Base-by-base conservation (phyloP, 2,888 invertebrate species). In the Acheta domesticus region DNA sequence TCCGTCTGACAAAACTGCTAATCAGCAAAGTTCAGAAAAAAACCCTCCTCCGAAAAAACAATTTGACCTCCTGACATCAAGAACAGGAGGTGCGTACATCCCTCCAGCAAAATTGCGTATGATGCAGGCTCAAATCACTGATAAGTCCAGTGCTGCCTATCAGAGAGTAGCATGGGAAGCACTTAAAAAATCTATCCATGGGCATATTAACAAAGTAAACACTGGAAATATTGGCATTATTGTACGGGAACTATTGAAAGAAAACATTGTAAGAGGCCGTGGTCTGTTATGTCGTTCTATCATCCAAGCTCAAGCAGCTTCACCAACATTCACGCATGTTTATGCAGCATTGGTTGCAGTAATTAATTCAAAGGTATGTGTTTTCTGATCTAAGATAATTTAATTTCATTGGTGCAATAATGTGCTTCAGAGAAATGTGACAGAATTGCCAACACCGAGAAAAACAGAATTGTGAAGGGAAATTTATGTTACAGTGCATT, bases 111-210 rank as follows among this genome's bases (percentile, higher is more conserved):
- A 95, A 85, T 89, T 99, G 74, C 91, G 95, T 36, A 90, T 98
- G 91, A 96, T 99, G 96, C 98, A 99, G 87, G 95, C 94, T 0
- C 93, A 95, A 86, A 97, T 99, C 78, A 96, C 95, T 0, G 99
- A 99, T 85, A 99, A 99, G 89, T 90, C 93, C n/a, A 96, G 97
- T 81, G 92, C 93, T 48, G 96, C 96, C 2, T 99, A 96, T 87
- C 99, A 99, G 86, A 90, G 99, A 83, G 92, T 99, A 77, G 95
- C 99, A 1, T 99, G 99, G 99, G 99, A 99, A 88, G 97, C 98
- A 0, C 88, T 99, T 36, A 99, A 99, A 86, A 99, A 99, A 87
- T 98, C 97, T 12, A 95, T 99, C 82, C 98, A 99, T 85, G 99
- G 99, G 83, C 93, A 95, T 83, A 97, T 99, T 80, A 99, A 99